Base-by-base conservation (phyloP, 2,113 vertebrate species). In the Phyllostomus hastatus region DNA sequence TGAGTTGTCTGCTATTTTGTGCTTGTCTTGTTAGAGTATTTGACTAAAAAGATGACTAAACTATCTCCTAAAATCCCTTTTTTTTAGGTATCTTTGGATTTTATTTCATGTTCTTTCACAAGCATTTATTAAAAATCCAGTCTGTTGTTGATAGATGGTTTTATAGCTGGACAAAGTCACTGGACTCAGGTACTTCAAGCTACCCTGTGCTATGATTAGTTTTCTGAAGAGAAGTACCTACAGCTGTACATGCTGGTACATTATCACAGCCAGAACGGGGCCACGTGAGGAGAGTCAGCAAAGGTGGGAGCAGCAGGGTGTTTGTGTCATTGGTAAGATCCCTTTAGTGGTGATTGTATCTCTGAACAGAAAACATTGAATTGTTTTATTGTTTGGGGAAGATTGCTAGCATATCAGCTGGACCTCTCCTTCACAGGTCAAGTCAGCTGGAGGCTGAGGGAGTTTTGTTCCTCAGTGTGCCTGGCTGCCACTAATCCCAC, bases 401-500 rank as follows among this genome's bases (percentile, higher is more conserved):
- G 86, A 87, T 61, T 7, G 85, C 88, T 33, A 17, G 57, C 46
- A 1, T 20, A 69, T 89, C 67, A 66, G 95, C 91, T 35, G 91
- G 89, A 43, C 88, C 52, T 54, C 52, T 92, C 28, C 52, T 80
- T 50, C 80, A 61, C 35, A 73, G 76, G 46, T 46, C 50, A 35
- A 88, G 72, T 26, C 95, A 88, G 92, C 67, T 31, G 97, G 97
- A 91, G 94, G 57, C 90, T 10, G 0, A 33, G 88, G 97, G 78
- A 92, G 69, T 73, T 96, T 84, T 94, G 50, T 85, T 78, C 41
- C 73, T 86, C 41, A 1, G 59, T 33, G 75, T 52, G 94, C 85
- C 94, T 94, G 90, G 87, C 85, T 46, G 24, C 80, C 48, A 41
- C 94, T 96, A 93, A 92, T 97, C 96, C 90, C 28, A 41, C 1